phyloP scores from a whole-genome alignment of 2,113 vertebrate genomes.

The Microtus montanus region DNA sequence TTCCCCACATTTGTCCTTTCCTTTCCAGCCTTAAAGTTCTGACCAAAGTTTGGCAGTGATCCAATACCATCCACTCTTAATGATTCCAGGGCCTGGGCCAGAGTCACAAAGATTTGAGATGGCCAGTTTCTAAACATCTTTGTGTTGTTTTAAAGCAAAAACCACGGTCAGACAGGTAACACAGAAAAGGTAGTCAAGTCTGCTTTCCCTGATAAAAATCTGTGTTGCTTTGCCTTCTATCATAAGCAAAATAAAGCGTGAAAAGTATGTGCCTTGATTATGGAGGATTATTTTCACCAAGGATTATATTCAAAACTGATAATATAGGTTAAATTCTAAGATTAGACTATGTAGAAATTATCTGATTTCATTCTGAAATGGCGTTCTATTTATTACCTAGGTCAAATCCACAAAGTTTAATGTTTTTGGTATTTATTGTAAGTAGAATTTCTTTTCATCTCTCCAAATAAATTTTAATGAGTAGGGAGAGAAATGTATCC shows the following conservation, averaged over 20 bases:
- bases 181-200: background rate
- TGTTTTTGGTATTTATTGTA: background rate
- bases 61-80: constrained; percentile 84
- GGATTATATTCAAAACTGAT: background rate
- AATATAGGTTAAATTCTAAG: background rate
- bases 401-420: background rate
- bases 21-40: constrained; percentile 79
- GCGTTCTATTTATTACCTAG: background rate
- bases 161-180: constrained; percentile 63
- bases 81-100: constrained; percentile 77
- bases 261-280: background rate
- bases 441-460: constrained; percentile 17
- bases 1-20: constrained; percentile 79
- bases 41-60: constrained; percentile 80
- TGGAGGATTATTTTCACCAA: background rate
- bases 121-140: constrained; percentile 82
- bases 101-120: constrained; percentile 80
- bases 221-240: background rate
- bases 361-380: background rate
- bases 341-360: constrained; percentile 2
- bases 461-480: constrained; percentile 54
- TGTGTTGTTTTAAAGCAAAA: constrained; percentile 77
- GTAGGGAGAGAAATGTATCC: background rate
- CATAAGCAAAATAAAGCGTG: constrained; percentile 5
- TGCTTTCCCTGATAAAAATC: constrained; percentile 12